phyloP scores from a whole-genome alignment of 2,113 vertebrate genomes.

The Trachemys scripta region DNA sequence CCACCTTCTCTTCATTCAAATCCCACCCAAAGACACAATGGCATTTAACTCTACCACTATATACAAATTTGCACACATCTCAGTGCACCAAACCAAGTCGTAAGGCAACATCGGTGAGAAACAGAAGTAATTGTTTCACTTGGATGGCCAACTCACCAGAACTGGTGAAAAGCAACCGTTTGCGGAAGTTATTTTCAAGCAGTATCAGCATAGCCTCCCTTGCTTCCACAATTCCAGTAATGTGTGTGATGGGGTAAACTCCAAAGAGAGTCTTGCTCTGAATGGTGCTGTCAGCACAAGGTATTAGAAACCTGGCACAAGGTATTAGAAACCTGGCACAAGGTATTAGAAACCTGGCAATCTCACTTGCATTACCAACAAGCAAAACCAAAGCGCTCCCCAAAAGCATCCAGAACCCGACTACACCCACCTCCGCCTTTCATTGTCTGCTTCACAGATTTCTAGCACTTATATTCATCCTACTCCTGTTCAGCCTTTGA shows the following conservation, averaged over 20 bases:
- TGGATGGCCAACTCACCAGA: conserved; percentile 53
- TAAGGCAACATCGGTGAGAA: conserved; percentile 14
- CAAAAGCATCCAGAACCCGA: conserved; percentile 49
- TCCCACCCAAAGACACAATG: neutral
- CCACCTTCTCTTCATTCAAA: neutral
- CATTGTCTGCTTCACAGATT: conserved; percentile 69
- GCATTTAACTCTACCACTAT: conserved; percentile 1
- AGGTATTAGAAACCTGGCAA: conserved; percentile 1
- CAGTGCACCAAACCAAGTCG: conserved; percentile 36
- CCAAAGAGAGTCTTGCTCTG: neutral
- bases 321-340: neutral
- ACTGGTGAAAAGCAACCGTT: conserved; percentile 61
- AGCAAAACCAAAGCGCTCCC: conserved; percentile 70
- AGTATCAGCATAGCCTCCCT: conserved; percentile 16
- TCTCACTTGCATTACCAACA: conserved; percentile 52
- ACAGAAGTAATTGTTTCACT: neutral
- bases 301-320: neutral
- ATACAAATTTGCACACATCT: conserved; percentile 55
- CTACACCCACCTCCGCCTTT: conserved; percentile 38
- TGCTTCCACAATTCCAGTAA: neutral
- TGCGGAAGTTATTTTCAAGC: conserved; percentile 48
- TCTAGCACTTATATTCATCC: conserved; percentile 68
- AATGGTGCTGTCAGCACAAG: neutral
- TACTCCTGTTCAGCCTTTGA: conserved; percentile 65
- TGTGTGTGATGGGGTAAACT: neutral